Conservation (phyloP, 2,797 vertebrate genomes). For the Pangasius sanitwongsei region DNA sequence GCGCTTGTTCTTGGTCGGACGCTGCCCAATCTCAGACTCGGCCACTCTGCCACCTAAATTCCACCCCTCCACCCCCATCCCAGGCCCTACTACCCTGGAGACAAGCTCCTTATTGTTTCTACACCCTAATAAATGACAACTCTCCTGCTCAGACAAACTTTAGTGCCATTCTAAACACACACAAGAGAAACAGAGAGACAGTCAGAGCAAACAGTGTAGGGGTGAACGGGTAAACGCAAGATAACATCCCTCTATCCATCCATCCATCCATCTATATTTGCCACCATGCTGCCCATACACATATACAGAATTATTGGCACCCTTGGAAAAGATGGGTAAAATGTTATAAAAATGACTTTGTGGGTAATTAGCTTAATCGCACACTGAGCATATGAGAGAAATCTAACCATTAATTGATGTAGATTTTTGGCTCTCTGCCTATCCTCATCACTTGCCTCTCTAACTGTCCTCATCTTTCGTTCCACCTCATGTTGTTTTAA, state of each 20-base stretch:
- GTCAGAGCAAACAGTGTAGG: background rate
- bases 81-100: slow-evolving; percentile 65
- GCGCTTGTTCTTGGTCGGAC: slow-evolving; percentile 79
- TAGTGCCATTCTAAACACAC: slow-evolving; percentile 67
- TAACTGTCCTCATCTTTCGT: background rate
- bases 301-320: background rate
- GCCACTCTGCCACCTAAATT: slow-evolving; percentile 34
- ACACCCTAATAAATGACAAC: slow-evolving; percentile 79
- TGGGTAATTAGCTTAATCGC: background rate
- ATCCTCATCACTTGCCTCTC: background rate
- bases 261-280: background rate
- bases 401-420: background rate
- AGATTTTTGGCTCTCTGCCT: background rate
- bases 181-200: slow-evolving; percentile 7
- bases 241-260: background rate
- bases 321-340: background rate
- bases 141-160: slow-evolving; percentile 74
- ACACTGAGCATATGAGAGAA: background rate
- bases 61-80: slow-evolving; percentile 47
- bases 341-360: background rate
- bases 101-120: slow-evolving; percentile 81
- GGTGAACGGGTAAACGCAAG: background rate
- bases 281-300: background rate
- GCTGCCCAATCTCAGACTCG: slow-evolving; percentile 76
- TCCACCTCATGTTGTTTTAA: background rate